These are phyloP conservation scores for Gobio occitaniae DNA, from an alignment of 2,797 vertebrate genomes.

Conservation along the genomic window DNA sequence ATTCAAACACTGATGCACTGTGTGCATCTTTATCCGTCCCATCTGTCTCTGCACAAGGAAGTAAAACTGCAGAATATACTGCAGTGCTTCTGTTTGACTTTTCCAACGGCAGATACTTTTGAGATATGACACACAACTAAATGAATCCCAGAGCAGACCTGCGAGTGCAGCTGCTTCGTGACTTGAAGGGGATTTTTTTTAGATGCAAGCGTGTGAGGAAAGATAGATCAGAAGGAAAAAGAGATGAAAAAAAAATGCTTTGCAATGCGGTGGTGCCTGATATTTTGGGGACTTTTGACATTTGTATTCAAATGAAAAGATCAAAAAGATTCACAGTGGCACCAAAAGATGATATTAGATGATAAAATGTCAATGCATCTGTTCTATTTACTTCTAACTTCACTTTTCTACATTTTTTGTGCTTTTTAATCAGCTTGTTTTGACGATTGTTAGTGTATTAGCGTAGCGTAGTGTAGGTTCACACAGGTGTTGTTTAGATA, in stretches of 20 bases:
- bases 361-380: not conserved
- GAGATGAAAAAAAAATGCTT: not conserved
- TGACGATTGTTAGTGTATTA: not conserved
- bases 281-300: slow-evolving; percentile 41
- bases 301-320: slow-evolving; percentile 13
- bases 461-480: too few species aligned
- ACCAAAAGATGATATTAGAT: not conserved
- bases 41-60: slow-evolving; percentile 13
- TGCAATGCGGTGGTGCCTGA: not conserved
- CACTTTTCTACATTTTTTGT: not conserved
- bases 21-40: slow-evolving; percentile 1
- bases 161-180: slow-evolving; percentile 6
- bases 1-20: not conserved
- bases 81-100: slow-evolving; percentile 26
- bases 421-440: slow-evolving; percentile 10
- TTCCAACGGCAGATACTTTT: slow-evolving; percentile 3
- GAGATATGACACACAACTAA: not conserved
- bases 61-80: slow-evolving; percentile 14
- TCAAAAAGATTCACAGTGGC: not conserved
- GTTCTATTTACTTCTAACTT: not conserved
- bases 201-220: not conserved
- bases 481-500: not conserved
- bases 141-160: slow-evolving; percentile 15
- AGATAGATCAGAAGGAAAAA: slow-evolving; percentile 6
- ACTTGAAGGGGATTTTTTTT: not conserved